Percentiles rank a stretch among this genome's conserved stretches.
Evolutionary conservation across 2,797 vertebrate genomes (phyloP).

Genomic region (Chrysocyon brachyurus): DNA sequence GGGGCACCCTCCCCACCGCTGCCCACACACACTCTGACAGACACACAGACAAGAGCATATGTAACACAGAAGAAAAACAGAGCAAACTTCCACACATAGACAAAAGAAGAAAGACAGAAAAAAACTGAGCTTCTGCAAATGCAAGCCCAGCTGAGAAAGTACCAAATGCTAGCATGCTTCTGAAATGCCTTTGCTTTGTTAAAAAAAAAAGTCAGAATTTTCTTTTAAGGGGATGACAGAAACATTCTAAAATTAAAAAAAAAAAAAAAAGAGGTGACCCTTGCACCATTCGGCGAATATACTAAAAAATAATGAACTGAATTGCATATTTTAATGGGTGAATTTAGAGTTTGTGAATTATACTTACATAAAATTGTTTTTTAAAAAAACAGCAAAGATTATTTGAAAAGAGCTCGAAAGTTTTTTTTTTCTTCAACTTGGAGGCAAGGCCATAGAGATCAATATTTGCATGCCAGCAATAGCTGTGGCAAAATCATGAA

Average conservation of each 20-base stretch:
- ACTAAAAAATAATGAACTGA: neutral
- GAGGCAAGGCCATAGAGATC: neutral
- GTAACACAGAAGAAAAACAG: neutral
- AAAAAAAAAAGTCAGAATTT: neutral
- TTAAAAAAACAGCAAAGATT: neutral
- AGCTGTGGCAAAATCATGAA: neutral
- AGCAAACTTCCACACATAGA: neutral
- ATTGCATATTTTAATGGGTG: neutral
- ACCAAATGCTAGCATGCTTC: neutral
- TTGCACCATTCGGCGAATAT: neutral
- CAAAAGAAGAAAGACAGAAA: neutral
- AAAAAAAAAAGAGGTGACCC: neutral
- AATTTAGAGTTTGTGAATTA: neutral
- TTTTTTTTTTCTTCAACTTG: neutral
- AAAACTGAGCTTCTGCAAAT: neutral
- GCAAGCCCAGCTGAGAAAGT: neutral
- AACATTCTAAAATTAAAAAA: neutral
- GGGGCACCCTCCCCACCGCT: neutral
- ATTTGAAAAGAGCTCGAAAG: slow-evolving; percentile 17
- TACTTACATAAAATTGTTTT: neutral
- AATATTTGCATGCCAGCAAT: neutral
- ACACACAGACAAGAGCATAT: neutral
- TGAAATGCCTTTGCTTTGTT: neutral
- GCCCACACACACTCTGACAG: neutral
- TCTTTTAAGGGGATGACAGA: neutral